phyloP scores from a whole-genome alignment of 1,140 invertebrate species.

The Pseudomyrmex gracilis region DNA sequence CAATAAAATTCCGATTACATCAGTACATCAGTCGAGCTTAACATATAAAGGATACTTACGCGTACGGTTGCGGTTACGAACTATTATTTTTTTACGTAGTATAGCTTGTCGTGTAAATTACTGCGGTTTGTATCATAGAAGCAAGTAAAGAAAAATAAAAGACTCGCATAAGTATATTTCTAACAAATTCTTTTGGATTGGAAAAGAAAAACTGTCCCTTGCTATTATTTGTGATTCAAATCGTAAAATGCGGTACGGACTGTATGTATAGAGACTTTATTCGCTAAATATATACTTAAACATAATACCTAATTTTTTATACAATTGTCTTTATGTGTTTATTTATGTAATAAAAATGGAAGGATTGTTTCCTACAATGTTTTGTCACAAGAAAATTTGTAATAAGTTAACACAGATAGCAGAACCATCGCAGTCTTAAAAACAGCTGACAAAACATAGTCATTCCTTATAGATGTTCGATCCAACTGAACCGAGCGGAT shows the following conservation, averaged over 20 bases:
- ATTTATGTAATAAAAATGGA: background rate
- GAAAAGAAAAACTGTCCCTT: background rate
- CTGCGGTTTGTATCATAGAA: slow-evolving; percentile 17
- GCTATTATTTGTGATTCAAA: too few species aligned
- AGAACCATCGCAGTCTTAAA: background rate
- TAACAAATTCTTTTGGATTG: background rate
- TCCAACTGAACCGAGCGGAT: background rate
- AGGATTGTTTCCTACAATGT: background rate
- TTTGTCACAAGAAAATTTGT: background rate
- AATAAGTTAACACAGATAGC: background rate
- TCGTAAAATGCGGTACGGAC: too few species aligned
- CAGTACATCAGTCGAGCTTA: slow-evolving; percentile 5
- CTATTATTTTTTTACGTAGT: slow-evolving; percentile 33
- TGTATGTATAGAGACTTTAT: too few species aligned
- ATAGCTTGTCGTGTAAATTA: slow-evolving; percentile 33
- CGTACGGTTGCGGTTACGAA: slow-evolving; percentile 29
- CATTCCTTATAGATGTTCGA: background rate
- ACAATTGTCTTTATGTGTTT: background rate
- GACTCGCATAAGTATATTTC: too few species aligned
- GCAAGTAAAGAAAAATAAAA: slow-evolving; percentile 36
- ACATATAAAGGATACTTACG: slow-evolving; percentile 15
- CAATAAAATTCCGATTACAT: slow-evolving; percentile 1
- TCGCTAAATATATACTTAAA: background rate
- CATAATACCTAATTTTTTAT: background rate
- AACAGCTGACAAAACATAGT: background rate